Percentiles rank a stretch among this genome's conserved stretches.
phyloP scores from a whole-genome alignment of 2,888 invertebrate species.

The Hydrotaea diabolus region DNA sequence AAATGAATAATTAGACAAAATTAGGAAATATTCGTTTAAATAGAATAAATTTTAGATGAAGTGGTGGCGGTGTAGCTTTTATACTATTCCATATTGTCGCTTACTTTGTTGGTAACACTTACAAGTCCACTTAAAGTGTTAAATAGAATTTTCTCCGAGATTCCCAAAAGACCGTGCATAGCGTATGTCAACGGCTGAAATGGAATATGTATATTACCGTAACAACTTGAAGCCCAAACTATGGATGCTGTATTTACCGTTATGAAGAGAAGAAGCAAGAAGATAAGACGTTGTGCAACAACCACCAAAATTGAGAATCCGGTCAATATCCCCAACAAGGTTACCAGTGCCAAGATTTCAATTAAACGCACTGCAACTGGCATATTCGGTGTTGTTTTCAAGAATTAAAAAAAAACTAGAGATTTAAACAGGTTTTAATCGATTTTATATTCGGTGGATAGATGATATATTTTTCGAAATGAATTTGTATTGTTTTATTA shows the following conservation, averaged over 20 bases:
- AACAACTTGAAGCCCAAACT: not conserved
- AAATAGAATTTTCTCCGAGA: conserved; percentile 69
- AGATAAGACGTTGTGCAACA: conserved; percentile 69
- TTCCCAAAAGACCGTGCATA: conserved; percentile 61
- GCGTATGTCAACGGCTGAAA: conserved; percentile 67
- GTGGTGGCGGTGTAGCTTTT: conserved; percentile 8
- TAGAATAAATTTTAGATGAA: too few relatives aligned
- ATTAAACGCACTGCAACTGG: conserved; percentile 73
- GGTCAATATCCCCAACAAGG: conserved; percentile 70
- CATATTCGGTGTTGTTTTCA: conserved; percentile 64
- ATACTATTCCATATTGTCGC: conserved; percentile 50
- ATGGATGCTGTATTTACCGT: conserved; percentile 66
- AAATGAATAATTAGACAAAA: too few relatives aligned
- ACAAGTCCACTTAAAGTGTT: conserved; percentile 66
- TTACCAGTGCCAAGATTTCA: conserved; percentile 71
- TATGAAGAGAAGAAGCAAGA: conserved; percentile 68
- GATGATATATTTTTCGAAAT: too few relatives aligned
- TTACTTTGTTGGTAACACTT: conserved; percentile 60
- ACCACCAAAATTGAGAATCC: conserved; percentile 72
- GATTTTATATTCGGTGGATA: not conserved
- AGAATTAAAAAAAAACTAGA: not conserved
- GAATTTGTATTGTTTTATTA: too few relatives aligned
- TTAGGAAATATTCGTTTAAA: too few relatives aligned
- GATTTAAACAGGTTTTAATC: conserved; percentile 13
- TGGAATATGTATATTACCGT: conserved; percentile 1